Percentiles rank a stretch among this genome's conserved stretches.
phyloP scores from a whole-genome alignment of 2,888 invertebrate species.

The Andricus quercusramuli region DNA sequence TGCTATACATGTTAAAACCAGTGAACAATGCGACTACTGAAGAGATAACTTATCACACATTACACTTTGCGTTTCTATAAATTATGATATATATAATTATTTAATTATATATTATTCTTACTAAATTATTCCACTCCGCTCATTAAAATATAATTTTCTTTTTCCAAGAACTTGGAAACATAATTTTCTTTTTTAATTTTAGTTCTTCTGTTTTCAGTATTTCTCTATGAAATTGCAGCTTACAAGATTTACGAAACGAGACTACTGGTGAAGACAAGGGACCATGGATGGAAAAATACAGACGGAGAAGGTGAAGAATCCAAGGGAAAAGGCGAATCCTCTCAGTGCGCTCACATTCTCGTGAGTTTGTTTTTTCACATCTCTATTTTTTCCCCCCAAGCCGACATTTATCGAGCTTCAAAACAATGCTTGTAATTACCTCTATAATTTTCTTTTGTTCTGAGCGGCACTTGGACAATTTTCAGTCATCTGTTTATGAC shows the following conservation, averaged over 20 bases:
- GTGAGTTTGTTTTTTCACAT: constrained; percentile 73
- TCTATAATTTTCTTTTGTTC: neutral
- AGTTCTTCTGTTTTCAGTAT: neutral
- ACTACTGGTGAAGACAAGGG: constrained; percentile 31
- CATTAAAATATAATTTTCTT: neutral
- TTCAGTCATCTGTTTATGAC: constrained; percentile 23
- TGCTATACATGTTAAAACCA: neutral
- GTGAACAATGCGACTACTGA: neutral
- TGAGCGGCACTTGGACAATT: neutral
- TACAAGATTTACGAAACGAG: neutral
- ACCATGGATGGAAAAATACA: constrained; percentile 73
- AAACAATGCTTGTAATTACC: neutral
- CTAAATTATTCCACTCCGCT: neutral
- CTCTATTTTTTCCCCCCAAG: neutral
- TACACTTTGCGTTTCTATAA: neutral
- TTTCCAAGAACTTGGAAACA: neutral
- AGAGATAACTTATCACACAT: constrained; percentile 1
- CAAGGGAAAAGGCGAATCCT: constrained; percentile 80
- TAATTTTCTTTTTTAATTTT: neutral
- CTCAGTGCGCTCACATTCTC: constrained; percentile 81
- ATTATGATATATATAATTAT: neutral
- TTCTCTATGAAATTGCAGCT: constrained; percentile 14
- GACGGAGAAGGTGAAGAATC: constrained; percentile 77
- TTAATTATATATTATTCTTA: neutral
- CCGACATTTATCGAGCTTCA: neutral